Percentiles rank a stretch among this genome's conserved stretches.
These are phyloP conservation scores for Salvelinus sp. DNA, from an alignment of 2,113 vertebrate species.

Conservation along the genomic window DNA sequence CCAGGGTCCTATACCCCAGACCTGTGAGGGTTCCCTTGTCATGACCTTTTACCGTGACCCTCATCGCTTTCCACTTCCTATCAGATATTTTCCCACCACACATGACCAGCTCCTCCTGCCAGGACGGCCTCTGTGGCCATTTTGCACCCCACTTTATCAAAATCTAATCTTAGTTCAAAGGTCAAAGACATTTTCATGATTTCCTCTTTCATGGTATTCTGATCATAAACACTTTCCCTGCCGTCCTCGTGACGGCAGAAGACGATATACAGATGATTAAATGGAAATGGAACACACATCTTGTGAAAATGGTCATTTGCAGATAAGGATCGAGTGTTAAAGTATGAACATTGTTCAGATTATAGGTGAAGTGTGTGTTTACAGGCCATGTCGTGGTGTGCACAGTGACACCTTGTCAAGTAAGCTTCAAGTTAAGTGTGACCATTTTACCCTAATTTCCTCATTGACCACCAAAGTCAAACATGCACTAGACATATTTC, in stretches of 20 bases:
- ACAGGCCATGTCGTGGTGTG: conserved; percentile 30
- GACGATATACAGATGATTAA: conserved; percentile 16
- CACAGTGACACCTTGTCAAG: conserved; percentile 58
- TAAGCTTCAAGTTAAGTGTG: conserved; percentile 43
- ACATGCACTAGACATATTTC: conserved; percentile 35
- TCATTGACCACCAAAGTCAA: conserved; percentile 29
- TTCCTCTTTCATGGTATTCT: conserved; percentile 36
- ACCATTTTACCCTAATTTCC: conserved; percentile 34
- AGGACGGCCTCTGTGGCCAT: conserved; percentile 26
- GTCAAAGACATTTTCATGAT: conserved; percentile 38
- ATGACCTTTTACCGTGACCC: conserved; percentile 50
- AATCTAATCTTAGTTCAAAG: conserved; percentile 23
- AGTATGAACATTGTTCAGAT: conserved; percentile 39
- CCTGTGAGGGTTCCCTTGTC: conserved; percentile 38
- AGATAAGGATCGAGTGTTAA: conserved; percentile 25
- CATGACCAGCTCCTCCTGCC: background rate
- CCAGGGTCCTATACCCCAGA: conserved; percentile 25
- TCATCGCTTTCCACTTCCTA: conserved; percentile 57
- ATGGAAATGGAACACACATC: background rate
- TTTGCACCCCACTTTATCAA: conserved; percentile 49
- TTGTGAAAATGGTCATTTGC: conserved; percentile 18
- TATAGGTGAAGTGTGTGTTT: conserved; percentile 53
- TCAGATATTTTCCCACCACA: conserved; percentile 58
- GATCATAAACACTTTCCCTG: conserved; percentile 46
- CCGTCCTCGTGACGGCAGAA: conserved; percentile 1